Evolutionary conservation across 1,140 invertebrate species (phyloP).

Genomic region (Mya arenaria): DNA sequence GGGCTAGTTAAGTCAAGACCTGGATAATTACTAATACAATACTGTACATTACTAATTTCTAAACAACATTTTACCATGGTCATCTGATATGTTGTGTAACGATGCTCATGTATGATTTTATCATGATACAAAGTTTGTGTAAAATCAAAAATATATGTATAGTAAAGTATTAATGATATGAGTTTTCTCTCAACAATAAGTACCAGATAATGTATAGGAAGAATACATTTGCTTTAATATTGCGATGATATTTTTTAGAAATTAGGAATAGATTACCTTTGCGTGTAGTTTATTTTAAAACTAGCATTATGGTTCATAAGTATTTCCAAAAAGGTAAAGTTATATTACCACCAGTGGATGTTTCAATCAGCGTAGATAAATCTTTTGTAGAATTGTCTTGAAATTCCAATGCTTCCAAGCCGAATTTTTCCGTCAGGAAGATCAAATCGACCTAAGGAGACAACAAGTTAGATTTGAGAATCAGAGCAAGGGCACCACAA

Average conservation of each 20-base stretch:
- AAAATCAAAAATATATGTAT: too few relatives aligned
- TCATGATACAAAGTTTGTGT: too few relatives aligned
- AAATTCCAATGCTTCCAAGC: constrained; percentile 4
- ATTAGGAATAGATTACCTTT: not conserved
- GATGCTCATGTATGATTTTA: too few relatives aligned
- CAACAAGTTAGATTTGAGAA: not conserved
- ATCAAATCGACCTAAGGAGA: constrained; percentile 17
- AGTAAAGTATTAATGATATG: too few relatives aligned
- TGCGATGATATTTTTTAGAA: not conserved
- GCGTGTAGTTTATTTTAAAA: not conserved
- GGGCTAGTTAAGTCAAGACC: too few relatives aligned
- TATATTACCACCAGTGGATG: constrained; percentile 19
- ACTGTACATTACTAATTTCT: too few relatives aligned
- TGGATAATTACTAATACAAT: too few relatives aligned
- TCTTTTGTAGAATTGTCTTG: constrained; percentile 2
- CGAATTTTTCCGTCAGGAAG: not conserved
- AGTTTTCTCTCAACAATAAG: not conserved
- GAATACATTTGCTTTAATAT: not conserved
- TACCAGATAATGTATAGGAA: not conserved
- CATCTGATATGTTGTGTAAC: too few relatives aligned
- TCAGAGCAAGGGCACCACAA: not conserved
- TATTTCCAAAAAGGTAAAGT: not conserved
- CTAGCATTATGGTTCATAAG: not conserved
- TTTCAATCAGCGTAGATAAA: constrained; percentile 29
- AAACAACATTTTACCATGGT: too few relatives aligned